Base-by-base conservation (phyloP, 1,140 invertebrate genomes). In the Zaprionus africanus region DNA sequence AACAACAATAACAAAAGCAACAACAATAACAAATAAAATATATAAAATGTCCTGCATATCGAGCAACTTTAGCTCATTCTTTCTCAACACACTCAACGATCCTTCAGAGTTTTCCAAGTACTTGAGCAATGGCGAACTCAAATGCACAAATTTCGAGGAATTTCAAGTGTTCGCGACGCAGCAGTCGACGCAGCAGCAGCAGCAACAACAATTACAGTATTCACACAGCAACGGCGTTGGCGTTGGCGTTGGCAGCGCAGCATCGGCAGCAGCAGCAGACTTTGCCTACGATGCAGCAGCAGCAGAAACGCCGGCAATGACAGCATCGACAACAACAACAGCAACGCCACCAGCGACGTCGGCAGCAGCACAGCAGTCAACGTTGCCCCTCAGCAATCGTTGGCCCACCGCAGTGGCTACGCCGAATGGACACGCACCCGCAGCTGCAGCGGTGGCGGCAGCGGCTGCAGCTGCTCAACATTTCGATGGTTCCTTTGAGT, bases 101-200 rank as follows among this genome's bases (percentile, higher is more conserved):
- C 87, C 91, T 79, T 92, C 91, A 78, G 91, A 92, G 80, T 92
- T 92, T 82, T 92, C 91, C 78, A 92, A 92, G 78, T 92, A 92
- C 83, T 87, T 92, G 79, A 92, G 91, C 78, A 92, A 92, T 90
- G 91, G 91, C 76, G 91, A 92, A 74, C 73, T 92, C 53, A 92
- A 92, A 81, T 91, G 90, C 71, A 81, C 86, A 54, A 81, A 86
- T 78, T 91, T 92, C 70, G 90, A 92, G 56, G 91, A 92, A 85
- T 90, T 91, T 83, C 91, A 92, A 91, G 90, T 92, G 60, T 92
- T 91, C 76, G 91, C 80, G 53, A 46, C 41, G 41, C 41, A 46
- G 41, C 78, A 76, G 59, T 78, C 68, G 59, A 63, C 73, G 54
- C 82, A 82, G 15, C 80, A 73, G n/a, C 56, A 76, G 13, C 72